Evolutionary conservation across 2,888 invertebrate genomes (phyloP), one percentile per base, ranked within the genome.

Genomic region (Leucozona laternaria): DNA sequence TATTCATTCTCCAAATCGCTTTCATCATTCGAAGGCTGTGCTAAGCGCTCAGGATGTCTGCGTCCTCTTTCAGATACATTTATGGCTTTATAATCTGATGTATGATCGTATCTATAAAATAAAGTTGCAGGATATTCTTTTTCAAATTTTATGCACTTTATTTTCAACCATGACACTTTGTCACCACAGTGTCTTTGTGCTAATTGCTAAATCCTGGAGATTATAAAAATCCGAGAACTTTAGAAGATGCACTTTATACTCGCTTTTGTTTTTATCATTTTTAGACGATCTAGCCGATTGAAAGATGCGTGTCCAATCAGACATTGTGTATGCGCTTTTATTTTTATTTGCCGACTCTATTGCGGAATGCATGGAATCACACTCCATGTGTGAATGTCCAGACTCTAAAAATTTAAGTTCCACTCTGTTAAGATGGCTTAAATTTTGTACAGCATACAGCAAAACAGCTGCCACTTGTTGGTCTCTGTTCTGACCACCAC

Each of bases 181-280:
- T 31, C 31, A 31, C 31, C 31, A 31, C 31, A 31, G 6, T 31
- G 6, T 1, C 7, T 31, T 37, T 37, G 45, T 72, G 37, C 13
- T 58, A 15, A 34, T n/a, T 55, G 34, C n/a, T n/a, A 43, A 6
- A 8, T 43, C 43, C 45, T 57, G 20, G 31, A 71, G 45, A 57
- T 72, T 58, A 45, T 45, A 58, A n/a, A 48, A 58, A 25, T 72
- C 58, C 1, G 72, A 11, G 13, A 60, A 60, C 25, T 50, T 72
- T 48, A 60, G 17, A 2, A 50, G 25, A 58, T 50, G 4, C n/a
- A 48, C 48, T 72, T 72, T 34, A 37, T 37, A 60, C 50, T n/a
- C 25, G 13, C 68, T 28, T 17, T 55, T 70, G 28, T 6, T 8
- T 68, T 20, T 53, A 34, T 20, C 8, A 2, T 20, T 34, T 53